phyloP scores from a whole-genome alignment of 2,113 vertebrate genomes.

The Vanacampus margaritifer region DNA sequence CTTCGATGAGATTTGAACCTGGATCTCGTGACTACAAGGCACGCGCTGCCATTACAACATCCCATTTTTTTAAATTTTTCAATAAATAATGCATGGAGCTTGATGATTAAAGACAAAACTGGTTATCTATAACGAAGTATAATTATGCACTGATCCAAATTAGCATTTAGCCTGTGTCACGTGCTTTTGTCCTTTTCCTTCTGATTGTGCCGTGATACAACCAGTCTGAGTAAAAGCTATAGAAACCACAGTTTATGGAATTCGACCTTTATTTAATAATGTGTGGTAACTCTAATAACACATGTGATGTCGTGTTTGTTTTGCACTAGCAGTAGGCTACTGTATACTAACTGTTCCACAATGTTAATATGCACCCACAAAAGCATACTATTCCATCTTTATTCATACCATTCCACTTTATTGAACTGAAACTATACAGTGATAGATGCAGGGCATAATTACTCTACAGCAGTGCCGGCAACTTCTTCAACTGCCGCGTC shows the following conservation, averaged over 20 bases:
- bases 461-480: slow-evolving; percentile 14
- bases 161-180: not conserved
- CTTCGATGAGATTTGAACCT: not conserved
- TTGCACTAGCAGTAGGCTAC: not conserved
- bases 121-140: not conserved
- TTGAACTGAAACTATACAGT: not conserved
- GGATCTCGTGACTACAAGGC: not conserved
- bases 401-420: not conserved
- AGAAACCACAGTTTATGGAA: not conserved
- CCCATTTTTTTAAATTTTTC: not conserved
- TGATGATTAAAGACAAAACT: not conserved
- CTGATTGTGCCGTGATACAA: not conserved
- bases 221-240: not conserved
- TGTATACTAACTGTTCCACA: not conserved
- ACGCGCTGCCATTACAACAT: not conserved
- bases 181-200: not conserved
- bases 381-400: not conserved
- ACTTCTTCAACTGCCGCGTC: slow-evolving; percentile 6
- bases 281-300: not conserved
- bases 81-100: not conserved
- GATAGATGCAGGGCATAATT: slow-evolving; percentile 7
- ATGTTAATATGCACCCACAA: not conserved
- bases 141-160: not conserved
- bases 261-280: not conserved
- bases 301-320: not conserved